A percentile compares a stretch with the other conserved stretches of the same genome.
Conservation (phyloP, 2,888 invertebrate species). For the Euzophera pinguis region DNA sequence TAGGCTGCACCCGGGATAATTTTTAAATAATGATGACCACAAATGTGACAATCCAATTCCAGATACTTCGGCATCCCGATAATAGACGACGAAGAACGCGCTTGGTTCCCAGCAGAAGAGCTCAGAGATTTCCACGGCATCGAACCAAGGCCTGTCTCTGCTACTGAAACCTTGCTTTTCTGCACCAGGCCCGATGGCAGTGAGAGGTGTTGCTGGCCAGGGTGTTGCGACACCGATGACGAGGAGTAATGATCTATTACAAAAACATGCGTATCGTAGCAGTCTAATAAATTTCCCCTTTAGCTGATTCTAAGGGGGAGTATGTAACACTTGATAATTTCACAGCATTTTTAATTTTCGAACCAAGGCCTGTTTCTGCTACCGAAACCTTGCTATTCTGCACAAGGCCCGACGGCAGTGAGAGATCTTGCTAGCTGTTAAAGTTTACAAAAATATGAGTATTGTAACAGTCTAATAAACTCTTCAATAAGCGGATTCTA, state of each 20-base stretch:
- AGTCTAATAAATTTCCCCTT: too few relatives aligned
- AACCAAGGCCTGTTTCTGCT: slow-evolving; percentile 84
- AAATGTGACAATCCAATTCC: too few relatives aligned
- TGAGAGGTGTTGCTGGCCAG: slow-evolving; percentile 89
- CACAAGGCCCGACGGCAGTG: slow-evolving; percentile 89
- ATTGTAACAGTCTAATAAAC: too few relatives aligned
- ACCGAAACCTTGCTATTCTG: slow-evolving; percentile 90
- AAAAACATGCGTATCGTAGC: too few relatives aligned
- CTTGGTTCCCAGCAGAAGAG: slow-evolving; percentile 95
- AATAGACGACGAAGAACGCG: slow-evolving; percentile 93
- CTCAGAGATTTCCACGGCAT: slow-evolving; percentile 94
- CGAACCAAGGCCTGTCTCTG: slow-evolving; percentile 85
- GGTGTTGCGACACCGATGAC: slow-evolving; percentile 73
- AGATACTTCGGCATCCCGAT: slow-evolving; percentile 89
- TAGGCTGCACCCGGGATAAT: too few relatives aligned
- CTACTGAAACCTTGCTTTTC: slow-evolving; percentile 88
- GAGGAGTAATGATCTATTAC: slow-evolving; percentile 31
- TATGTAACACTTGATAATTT: too few relatives aligned
- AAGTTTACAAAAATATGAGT: too few relatives aligned
- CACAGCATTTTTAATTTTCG: too few relatives aligned
- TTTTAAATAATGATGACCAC: background rate
- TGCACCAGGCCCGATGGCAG: slow-evolving; percentile 91
- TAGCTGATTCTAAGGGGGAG: too few relatives aligned
- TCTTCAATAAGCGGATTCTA: too few relatives aligned
- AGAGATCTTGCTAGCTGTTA: slow-evolving; percentile 89